Evolutionary conservation across 2,888 invertebrate species (phyloP), one percentile per base, ranked within the genome.

Genomic region (Drosophila demipolita): DNA sequence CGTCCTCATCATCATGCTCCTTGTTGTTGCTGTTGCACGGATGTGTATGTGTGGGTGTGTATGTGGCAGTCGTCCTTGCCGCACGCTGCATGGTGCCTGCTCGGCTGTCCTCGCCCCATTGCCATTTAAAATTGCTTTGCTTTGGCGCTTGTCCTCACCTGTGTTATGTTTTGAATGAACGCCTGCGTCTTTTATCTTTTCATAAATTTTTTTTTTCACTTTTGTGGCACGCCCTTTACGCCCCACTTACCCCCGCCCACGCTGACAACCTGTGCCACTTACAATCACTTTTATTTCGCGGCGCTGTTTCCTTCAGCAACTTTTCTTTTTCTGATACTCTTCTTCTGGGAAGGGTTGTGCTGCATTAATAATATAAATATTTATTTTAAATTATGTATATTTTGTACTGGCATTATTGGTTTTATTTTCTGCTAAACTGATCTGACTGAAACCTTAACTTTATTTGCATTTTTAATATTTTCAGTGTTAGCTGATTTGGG

Each of bases 171-270:
- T 80, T 87, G 87, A 87, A 87, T 87, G 87, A 87, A 87, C 89
- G 87, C 88, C 87, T 78, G 82, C 82, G 84, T 86, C 87, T 87
- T 87, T 87, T 87, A 87, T 87, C 87, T 88, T 87, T 87, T 87
- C 89, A 87, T 87, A 88, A 86, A 80, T 85, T 66, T 61, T 58
- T 64, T 42, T 45, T 60, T 66, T 63, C 32, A 66, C 74, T 82
- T 78, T 85, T 85, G 67, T 81, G 73, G 59, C 72, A 54, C 38
- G 52, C 53, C 5, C 45, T 15, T 45, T 15, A 29, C 49, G 29
- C 33, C 49, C 29, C 5, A 7, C 11, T 2, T 17, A 4, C 8
- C 15, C 15, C 48, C 20, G 5, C 15, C 11, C 42, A 11, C n/a
- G 42, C 66, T 63, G 42, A 61, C 69, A 66, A 55, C 55, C 74